Conservation (phyloP, 2,113 vertebrate species). For the Triplophysa dalaica region DNA sequence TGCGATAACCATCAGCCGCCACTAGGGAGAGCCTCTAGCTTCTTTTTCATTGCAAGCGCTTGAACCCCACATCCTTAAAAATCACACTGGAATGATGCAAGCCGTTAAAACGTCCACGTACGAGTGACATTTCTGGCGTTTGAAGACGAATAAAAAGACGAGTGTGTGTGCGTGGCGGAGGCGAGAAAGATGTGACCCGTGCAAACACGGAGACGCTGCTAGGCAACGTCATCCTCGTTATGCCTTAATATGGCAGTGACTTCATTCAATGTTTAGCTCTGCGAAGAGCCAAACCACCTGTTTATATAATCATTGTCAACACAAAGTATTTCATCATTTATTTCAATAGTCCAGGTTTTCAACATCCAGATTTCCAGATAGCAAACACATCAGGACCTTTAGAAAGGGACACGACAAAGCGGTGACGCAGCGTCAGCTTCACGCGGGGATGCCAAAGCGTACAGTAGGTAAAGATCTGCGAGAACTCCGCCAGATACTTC, state of each 20-base stretch:
- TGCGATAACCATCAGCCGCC: slow-evolving; percentile 38
- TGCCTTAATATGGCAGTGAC: slow-evolving; percentile 76
- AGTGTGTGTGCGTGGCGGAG: slow-evolving; percentile 17
- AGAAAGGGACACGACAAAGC: neutral
- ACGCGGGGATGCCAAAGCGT: neutral
- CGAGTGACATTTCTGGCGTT: neutral
- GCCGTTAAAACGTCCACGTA: neutral
- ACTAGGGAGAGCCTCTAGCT: slow-evolving; percentile 55
- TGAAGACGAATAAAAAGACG: neutral
- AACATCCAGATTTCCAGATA: neutral
- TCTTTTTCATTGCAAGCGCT: neutral
- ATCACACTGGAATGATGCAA: neutral
- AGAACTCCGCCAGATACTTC: neutral
- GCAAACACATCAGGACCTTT: neutral
- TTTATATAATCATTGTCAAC: slow-evolving; percentile 41
- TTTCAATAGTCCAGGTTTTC: neutral
- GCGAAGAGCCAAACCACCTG: neutral
- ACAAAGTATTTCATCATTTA: slow-evolving; percentile 3
- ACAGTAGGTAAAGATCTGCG: neutral
- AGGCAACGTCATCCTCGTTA: slow-evolving; percentile 50
- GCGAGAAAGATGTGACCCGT: slow-evolving; percentile 52
- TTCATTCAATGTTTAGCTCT: slow-evolving; percentile 3
- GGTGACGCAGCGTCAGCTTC: neutral
- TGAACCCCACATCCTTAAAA: neutral
- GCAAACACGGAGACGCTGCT: slow-evolving; percentile 53